phyloP scores from a whole-genome alignment of 2,113 vertebrate species.

The crab-eating macaque (Macaca fascicularis) region DNA sequence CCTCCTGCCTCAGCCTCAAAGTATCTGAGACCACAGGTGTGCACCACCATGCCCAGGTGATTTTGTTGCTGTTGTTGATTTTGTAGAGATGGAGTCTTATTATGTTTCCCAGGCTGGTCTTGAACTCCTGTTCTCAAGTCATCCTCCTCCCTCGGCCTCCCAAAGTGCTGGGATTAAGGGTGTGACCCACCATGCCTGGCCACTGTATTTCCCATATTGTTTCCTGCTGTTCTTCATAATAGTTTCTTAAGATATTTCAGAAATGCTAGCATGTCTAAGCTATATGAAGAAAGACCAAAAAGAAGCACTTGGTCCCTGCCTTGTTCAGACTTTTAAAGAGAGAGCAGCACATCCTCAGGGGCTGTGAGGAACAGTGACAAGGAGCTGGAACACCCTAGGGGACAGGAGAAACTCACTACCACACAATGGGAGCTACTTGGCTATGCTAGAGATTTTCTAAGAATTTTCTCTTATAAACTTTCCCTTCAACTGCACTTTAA shows the following conservation, averaged over 20 bases:
- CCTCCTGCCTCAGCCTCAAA: too few species aligned
- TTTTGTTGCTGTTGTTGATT: too few species aligned
- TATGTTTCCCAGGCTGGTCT: too few species aligned
- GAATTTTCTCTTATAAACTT: neutral
- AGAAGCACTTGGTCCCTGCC: neutral
- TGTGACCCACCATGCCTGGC: too few species aligned
- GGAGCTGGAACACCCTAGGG: neutral
- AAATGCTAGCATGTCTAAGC: neutral
- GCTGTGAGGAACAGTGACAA: neutral
- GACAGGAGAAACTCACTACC: neutral
- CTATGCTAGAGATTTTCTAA: neutral
- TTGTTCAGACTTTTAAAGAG: neutral
- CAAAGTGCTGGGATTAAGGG: too few species aligned
- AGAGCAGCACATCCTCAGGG: neutral
- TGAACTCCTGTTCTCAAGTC: too few species aligned
- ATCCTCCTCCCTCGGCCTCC: too few species aligned
- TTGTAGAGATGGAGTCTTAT: too few species aligned
- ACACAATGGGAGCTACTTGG: neutral
- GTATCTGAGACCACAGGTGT: too few species aligned
- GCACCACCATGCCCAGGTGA: too few species aligned
- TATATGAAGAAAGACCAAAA: neutral
- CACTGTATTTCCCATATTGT: neutral
- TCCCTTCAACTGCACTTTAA: neutral
- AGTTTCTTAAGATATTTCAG: neutral
- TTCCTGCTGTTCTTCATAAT: neutral